Percentiles rank a stretch among this genome's conserved stretches.
Conservation (phyloP, 2,888 invertebrate genomes). For the Drosophila sordidula region DNA sequence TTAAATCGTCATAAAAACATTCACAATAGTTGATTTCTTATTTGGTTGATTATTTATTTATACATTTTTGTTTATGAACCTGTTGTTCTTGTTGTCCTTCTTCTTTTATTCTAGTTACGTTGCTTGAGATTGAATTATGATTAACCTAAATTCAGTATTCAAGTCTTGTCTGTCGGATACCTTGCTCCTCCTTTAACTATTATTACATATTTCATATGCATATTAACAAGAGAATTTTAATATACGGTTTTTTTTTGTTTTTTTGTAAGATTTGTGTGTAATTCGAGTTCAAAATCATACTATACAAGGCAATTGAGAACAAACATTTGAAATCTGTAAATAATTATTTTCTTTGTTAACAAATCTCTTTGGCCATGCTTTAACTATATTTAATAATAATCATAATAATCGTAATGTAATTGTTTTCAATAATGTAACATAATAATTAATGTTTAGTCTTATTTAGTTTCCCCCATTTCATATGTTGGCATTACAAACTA, state of each 20-base stretch:
- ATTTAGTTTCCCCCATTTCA: constrained; percentile 58
- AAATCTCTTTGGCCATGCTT: constrained; percentile 64
- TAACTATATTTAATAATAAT: constrained; percentile 33
- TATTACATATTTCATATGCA: constrained; percentile 35
- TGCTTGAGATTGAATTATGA: constrained; percentile 56
- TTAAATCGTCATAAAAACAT: constrained; percentile 61
- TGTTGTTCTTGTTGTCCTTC: constrained; percentile 8
- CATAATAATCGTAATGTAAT: constrained; percentile 29
- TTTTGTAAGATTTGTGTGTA: not conserved
- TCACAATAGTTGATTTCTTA: constrained; percentile 58
- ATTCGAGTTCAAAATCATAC: constrained; percentile 30
- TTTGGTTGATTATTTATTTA: constrained; percentile 19
- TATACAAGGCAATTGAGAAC: constrained; percentile 40
- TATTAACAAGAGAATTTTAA: constrained; percentile 48
- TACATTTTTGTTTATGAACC: constrained; percentile 34
- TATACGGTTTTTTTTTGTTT: not conserved
- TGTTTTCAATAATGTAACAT: constrained; percentile 34
- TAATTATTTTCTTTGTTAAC: constrained; percentile 51
- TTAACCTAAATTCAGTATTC: constrained; percentile 64
- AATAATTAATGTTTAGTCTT: constrained; percentile 53
- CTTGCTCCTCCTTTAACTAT: constrained; percentile 42
- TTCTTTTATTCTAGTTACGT: constrained; percentile 42
- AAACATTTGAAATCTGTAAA: constrained; percentile 29
- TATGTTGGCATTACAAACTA: constrained; percentile 50
- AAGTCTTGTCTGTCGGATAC: constrained; percentile 68